A percentile compares a stretch with the other conserved stretches of the same genome.
phyloP scores from a whole-genome alignment of 2,797 vertebrate genomes.

The Borostomias antarcticus region DNA sequence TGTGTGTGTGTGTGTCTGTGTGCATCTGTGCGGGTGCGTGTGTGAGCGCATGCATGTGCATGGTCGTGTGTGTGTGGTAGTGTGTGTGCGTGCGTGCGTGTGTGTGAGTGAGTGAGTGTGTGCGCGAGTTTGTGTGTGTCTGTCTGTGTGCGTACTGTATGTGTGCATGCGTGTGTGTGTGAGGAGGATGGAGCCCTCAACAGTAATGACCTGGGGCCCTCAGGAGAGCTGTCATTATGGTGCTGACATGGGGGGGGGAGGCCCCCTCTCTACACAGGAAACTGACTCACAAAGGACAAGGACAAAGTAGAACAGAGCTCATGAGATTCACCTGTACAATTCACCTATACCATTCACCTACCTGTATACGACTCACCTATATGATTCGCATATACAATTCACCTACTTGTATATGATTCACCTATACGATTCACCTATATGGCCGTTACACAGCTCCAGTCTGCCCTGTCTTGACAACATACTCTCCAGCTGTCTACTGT shows the following conservation, averaged over 20 bases:
- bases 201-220: constrained; percentile 22
- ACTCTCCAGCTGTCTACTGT: not conserved
- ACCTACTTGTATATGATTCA: too few relatives aligned
- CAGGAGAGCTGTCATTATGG: constrained; percentile 44
- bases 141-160: not conserved
- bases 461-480: not conserved
- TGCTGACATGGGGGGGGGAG: constrained; percentile 31
- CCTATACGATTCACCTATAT: not conserved
- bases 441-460: not conserved
- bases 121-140: too few relatives aligned
- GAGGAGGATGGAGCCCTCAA: constrained; percentile 22
- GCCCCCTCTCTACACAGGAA: constrained; percentile 28
- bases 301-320: not conserved
- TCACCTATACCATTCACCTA: too few relatives aligned
- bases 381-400: too few relatives aligned
- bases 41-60: not conserved
- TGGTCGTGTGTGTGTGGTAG: too few relatives aligned
- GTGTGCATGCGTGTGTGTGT: not conserved
- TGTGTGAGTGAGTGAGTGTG: not conserved
- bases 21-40: not conserved
- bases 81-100: too few relatives aligned
- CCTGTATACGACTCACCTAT: too few relatives aligned
- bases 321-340: too few relatives aligned
- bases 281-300: constrained; percentile 44
- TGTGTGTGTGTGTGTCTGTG: too few relatives aligned